Conservation (phyloP, 2,113 vertebrate genomes). For the Hystrix brachyura region DNA sequence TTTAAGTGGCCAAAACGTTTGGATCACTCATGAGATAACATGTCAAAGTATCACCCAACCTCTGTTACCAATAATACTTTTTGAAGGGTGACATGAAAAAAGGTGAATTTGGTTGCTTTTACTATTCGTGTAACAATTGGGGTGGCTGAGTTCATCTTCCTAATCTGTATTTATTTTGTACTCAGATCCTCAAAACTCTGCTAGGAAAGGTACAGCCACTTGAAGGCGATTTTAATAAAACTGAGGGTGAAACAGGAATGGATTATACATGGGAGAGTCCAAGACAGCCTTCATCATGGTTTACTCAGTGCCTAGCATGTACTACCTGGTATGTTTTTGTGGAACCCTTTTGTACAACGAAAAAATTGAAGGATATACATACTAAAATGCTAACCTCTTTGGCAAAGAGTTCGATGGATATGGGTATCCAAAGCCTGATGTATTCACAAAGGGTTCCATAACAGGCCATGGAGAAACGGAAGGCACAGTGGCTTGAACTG, state of each 20-base stretch:
- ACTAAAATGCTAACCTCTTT: neutral
- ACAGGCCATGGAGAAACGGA: neutral
- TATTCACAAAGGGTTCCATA: neutral
- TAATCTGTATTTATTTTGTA: conserved; percentile 14
- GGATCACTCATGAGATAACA: neutral
- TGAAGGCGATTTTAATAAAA: conserved; percentile 28
- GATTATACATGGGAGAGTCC: neutral
- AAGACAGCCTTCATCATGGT: neutral
- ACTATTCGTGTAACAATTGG: neutral
- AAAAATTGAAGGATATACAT: neutral
- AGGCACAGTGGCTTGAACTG: conserved; percentile 28
- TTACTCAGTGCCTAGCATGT: neutral
- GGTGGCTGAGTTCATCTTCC: neutral
- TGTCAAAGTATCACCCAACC: neutral
- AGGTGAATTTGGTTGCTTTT: conserved; percentile 35
- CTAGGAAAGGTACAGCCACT: neutral
- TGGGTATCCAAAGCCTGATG: neutral
- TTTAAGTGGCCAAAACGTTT: neutral
- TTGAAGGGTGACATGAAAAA: neutral
- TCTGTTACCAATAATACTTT: conserved; percentile 5
- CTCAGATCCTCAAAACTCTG: neutral
- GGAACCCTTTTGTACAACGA: neutral
- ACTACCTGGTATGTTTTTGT: neutral
- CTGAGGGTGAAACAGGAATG: neutral
- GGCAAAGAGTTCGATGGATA: neutral